A percentile compares a stretch with the other conserved stretches of the same genome.
Conservation (phyloP, 2,888 invertebrate species). For the Amiota communis region DNA sequence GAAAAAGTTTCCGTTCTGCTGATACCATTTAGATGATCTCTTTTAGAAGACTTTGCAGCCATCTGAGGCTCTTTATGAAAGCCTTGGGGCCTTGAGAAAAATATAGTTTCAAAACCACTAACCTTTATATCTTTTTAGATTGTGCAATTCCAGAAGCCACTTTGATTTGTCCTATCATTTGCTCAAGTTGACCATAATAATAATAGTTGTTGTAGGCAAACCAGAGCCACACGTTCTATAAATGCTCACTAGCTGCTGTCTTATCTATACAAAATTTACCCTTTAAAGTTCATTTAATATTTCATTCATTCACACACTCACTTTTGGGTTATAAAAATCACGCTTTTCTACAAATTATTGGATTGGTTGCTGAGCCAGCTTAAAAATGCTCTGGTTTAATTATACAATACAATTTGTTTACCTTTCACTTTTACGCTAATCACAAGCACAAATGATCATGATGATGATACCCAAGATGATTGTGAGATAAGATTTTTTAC, state of each 20-base stretch:
- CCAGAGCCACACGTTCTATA: not conserved
- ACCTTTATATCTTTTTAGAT: no score
- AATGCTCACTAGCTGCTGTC: not conserved
- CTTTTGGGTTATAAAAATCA: not conserved
- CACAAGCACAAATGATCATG: conserved; percentile 50
- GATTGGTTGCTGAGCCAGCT: not conserved
- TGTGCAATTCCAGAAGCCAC: no score
- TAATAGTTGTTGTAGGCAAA: conserved; percentile 1
- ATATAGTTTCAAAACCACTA: no score
- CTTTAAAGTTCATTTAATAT: no score
- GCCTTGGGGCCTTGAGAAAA: no score
- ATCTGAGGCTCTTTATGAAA: no score
- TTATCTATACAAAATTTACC: not conserved
- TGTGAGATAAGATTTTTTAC: no score
- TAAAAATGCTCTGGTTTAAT: not conserved
- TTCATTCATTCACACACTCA: not conserved
- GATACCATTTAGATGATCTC: no score
- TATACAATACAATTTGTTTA: conserved; percentile 8
- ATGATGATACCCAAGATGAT: not conserved
- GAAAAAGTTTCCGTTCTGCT: no score
- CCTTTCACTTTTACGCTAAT: conserved; percentile 28
- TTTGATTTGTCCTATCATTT: no score
- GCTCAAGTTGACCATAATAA: no score
- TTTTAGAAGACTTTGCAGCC: no score
- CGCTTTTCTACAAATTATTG: not conserved